phyloP scores from a whole-genome alignment of 1,140 invertebrate genomes.

The Pogonomyrmex californicus region DNA sequence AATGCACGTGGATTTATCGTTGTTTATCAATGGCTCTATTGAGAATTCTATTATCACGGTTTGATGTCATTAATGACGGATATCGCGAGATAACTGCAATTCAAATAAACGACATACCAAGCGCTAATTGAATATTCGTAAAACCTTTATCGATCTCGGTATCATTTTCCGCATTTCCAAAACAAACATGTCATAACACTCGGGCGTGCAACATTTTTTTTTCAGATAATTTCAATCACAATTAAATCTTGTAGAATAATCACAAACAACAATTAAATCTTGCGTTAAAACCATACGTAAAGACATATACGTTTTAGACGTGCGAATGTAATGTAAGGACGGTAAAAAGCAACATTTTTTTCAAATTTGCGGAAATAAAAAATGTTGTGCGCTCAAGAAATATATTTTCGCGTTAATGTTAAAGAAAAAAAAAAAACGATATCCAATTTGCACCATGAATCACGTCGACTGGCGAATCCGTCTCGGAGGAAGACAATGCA shows the following conservation, averaged over 20 bases:
- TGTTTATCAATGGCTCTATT: slow-evolving; percentile 43
- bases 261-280: no score
- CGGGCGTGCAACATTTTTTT: neutral
- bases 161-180: slow-evolving; percentile 29
- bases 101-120: slow-evolving; percentile 16
- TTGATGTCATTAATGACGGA: slow-evolving; percentile 66
- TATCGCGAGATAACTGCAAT: slow-evolving; percentile 70
- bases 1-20: slow-evolving; percentile 27
- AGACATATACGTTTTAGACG: neutral
- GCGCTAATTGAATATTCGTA: slow-evolving; percentile 40
- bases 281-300: no score
- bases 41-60: slow-evolving; percentile 62
- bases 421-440: neutral
- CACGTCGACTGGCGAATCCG: slow-evolving; percentile 1
- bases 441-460: neutral
- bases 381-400: neutral
- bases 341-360: neutral
- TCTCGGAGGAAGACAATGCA: slow-evolving; percentile 15
- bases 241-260: neutral
- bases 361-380: neutral
- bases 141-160: slow-evolving; percentile 10
- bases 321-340: neutral
- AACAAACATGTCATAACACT: slow-evolving; percentile 5
- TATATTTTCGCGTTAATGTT: neutral
- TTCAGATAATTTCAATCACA: neutral